Conservation (phyloP, 2,113 vertebrate species). For the Herpailurus yagouaroundi region DNA sequence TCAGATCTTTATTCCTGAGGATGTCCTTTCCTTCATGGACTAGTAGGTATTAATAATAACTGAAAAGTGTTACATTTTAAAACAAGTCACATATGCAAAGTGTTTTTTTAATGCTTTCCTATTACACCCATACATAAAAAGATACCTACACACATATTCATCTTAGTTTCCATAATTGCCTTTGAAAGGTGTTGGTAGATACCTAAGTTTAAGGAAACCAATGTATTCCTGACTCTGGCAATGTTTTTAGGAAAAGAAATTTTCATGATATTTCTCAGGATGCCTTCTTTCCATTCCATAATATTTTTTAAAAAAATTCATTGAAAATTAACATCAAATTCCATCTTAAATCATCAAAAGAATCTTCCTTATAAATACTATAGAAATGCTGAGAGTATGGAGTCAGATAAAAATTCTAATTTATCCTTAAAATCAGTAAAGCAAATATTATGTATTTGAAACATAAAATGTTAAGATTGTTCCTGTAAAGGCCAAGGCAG, state of each 20-base stretch:
- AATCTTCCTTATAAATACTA: neutral
- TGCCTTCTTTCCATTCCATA: neutral
- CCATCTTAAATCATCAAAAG: neutral
- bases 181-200: neutral
- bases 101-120: conserved; percentile 16
- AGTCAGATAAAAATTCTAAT: neutral
- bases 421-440: neutral
- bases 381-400: neutral
- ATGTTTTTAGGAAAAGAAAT: neutral
- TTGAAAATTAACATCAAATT: conserved; percentile 15
- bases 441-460: neutral
- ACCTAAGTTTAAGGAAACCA: neutral
- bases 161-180: neutral
- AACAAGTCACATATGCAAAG: neutral
- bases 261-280: neutral
- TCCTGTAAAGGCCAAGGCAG: neutral
- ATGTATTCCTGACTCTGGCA: neutral
- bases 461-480: neutral
- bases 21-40: neutral
- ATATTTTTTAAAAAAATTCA: neutral
- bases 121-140: neutral
- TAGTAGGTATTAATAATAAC: conserved; percentile 1
- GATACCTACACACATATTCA: neutral
- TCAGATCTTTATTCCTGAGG: neutral
- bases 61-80: neutral